Evolutionary conservation across 2,797 vertebrate species (phyloP), one percentile per base, ranked within the genome.

Genomic region (Denticeps clupeoides): DNA sequence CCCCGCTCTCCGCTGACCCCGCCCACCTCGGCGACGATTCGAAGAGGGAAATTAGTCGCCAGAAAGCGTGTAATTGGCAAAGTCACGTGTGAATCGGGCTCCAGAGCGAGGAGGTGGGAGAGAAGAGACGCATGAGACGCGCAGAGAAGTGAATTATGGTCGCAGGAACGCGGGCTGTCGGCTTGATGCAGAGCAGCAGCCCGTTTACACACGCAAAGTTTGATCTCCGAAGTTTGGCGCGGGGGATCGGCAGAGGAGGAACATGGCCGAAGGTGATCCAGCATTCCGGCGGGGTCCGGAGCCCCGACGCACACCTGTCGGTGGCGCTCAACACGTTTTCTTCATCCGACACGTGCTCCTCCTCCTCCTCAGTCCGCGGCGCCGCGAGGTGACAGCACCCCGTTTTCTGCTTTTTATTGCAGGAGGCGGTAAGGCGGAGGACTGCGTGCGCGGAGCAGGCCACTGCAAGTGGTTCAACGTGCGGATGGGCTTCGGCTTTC

Each of bases 401-500:
- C n/a, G n/a, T n/a, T n/a, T n/a, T n/a, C n/a, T n/a, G n/a, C n/a
- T n/a, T n/a, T n/a, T n/a, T n/a, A n/a, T 89, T 75, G 82, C 76
- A 64, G 84, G 85, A 70, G 87, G 85, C 46, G 75, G 87, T 73
- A 76, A 83, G 57, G 86, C 87, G 68, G 75, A 82, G 74, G 89
- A 85, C 74, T 58, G 87, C 82, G 80, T 88, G 80, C 84, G 81
- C 53, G 93, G 93, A 69, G 78, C 86, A 60, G 93, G 93, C 83
- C 88, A 93, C 83, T 97, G 93, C 79, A 97, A 96, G 62, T 97
- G 93, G 93, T 97, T 97, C 81, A 97, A 97, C 74, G 91, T 97
- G 69, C 89, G 93, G 51, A 96, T 95, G 93, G 93, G 93, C 56
- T 97, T 96, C 70, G 93, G 93, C 73, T 97, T 97, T 83, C 94